Base-by-base conservation (phyloP, 2,113 vertebrate genomes). In the Bubalus kerabau region DNA sequence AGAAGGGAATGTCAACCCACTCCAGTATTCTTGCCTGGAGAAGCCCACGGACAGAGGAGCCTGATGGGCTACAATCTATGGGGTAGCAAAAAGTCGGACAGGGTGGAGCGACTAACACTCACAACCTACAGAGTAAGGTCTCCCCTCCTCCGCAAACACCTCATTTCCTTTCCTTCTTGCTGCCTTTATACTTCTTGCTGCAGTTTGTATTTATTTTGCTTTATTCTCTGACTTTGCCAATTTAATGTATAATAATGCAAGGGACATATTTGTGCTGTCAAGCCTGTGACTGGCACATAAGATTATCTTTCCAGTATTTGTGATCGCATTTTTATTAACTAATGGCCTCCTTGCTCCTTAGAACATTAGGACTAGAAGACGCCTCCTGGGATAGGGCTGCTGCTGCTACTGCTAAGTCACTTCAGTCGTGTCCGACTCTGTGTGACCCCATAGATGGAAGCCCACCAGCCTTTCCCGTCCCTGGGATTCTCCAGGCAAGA, bases 181-280 rank as follows among this genome's bases (percentile, higher is more conserved):
- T 81, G 71, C 16, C 32, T 82, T 81, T 81, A 46, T 56, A 8
- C 8, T 57, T 95, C 48, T 52, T 59, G 60, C 40, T 8, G 11
- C 21, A 74, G 12, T 54, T 88, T 82, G 57, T 40, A 40, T 50
- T 56, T 87, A 57, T 92, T 95, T 84, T 57, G n/a, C 52, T 82
- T 74, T 84, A 62, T 62, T 76, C 62, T 89, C 54, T 52, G 54
- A 59, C 52, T 71, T 92, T 82, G 60, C 50, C 56, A 90, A 3
- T 48, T 56, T 36, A 56, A 78, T 0, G 24, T 64, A 64, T 64
- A 60, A 19, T 19, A 36, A 57, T 3, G 0, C 54, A 93, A 30
- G 64, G 16, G 52, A 48, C 36, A 54, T 21, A 7, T 78, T 59
- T 78, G 30, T 57, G n/a, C 23, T 43, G 11, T 92, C 11, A 83